Evolutionary conservation across 2,888 invertebrate species (phyloP).

Genomic region (Eristalis intricaria): DNA sequence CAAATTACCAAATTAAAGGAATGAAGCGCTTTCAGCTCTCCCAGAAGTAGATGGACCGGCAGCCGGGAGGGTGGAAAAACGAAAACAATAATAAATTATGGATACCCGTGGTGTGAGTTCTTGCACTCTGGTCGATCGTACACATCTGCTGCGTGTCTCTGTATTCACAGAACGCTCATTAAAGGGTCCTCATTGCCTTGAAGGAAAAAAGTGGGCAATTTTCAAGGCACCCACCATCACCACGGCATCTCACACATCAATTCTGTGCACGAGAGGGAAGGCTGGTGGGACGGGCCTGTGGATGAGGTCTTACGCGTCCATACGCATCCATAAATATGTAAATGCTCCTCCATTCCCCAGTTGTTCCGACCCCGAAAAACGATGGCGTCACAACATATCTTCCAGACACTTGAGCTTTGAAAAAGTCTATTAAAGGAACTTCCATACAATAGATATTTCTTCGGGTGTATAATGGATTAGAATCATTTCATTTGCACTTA

Average conservation of each 20-base stretch:
- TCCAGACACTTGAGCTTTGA: constrained; percentile 30
- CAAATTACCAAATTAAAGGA: constrained; percentile 70
- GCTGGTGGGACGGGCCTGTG: too few relatives aligned
- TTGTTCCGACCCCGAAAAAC: not conserved
- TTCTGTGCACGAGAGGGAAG: not conserved
- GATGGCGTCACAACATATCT: constrained; percentile 30
- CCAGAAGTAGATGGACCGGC: not conserved
- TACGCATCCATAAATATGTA: constrained; percentile 47
- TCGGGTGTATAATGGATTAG: constrained; percentile 42
- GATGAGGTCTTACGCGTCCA: constrained; percentile 8
- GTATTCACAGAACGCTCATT: constrained; percentile 43
- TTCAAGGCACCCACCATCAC: not conserved
- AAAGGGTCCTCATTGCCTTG: constrained; percentile 17
- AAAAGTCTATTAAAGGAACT: constrained; percentile 45
- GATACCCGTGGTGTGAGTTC: constrained; percentile 42
- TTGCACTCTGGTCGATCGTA: constrained; percentile 42
- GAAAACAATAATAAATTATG: constrained; percentile 66
- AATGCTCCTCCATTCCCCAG: constrained; percentile 12
- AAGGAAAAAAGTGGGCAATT: constrained; percentile 7
- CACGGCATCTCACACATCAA: not conserved
- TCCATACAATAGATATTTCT: constrained; percentile 32
- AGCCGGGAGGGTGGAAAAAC: constrained; percentile 10
- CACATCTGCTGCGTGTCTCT: constrained; percentile 34
- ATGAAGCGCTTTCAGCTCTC: constrained; percentile 47
- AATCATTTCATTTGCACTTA: constrained; percentile 51